Conservation (phyloP, 2,113 vertebrate species). For the Eclectus roratus region DNA sequence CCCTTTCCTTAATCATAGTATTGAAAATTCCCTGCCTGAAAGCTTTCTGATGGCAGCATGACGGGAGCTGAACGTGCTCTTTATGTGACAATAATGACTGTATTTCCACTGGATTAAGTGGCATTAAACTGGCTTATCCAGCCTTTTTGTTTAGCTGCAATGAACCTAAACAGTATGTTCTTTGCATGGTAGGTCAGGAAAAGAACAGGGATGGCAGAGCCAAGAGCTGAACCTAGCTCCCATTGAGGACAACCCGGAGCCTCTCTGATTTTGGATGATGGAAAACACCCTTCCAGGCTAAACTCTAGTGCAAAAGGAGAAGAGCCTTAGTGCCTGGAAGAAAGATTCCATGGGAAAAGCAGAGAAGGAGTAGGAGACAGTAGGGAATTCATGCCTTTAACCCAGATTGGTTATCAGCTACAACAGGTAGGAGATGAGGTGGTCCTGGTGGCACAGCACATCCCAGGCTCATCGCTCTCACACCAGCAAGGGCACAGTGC, state of each 20-base stretch:
- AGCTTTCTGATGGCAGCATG: neutral
- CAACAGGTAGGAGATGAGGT: accelerated
- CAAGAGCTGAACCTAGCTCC: neutral
- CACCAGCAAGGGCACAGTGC: accelerated
- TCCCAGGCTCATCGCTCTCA: neutral
- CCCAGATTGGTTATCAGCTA: neutral
- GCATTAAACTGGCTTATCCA: neutral
- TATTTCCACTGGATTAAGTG: neutral
- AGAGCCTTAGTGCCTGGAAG: neutral
- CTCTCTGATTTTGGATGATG: neutral
- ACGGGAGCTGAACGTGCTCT: neutral
- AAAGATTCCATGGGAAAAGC: neutral
- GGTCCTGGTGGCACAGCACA: neutral
- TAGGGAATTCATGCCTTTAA: neutral
- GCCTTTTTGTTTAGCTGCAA: neutral
- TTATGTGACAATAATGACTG: neutral
- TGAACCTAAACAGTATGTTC: neutral
- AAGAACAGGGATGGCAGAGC: neutral
- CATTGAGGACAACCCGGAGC: neutral
- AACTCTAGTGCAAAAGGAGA: neutral
- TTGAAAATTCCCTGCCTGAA: neutral
- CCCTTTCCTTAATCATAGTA: neutral
- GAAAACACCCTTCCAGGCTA: neutral
- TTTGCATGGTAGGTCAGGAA: neutral
- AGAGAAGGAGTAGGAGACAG: neutral